Evolutionary conservation across 2,113 vertebrate genomes (phyloP).

Genomic region (Naja naja): DNA sequence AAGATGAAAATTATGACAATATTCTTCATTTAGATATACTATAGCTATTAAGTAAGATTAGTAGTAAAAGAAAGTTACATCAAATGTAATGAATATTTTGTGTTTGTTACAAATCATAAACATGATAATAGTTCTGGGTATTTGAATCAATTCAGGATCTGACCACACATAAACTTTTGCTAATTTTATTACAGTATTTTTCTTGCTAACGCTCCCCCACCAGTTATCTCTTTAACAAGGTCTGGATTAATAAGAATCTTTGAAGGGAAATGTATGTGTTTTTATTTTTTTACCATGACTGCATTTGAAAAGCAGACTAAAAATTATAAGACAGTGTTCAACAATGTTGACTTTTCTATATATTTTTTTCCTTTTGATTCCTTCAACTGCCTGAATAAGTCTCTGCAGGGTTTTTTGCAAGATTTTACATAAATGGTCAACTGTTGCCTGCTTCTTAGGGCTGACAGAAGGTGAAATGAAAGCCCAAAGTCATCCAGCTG

Average conservation of each 20-base stretch:
- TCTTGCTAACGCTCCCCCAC: not conserved
- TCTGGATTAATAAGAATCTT: not conserved
- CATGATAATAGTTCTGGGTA: not conserved
- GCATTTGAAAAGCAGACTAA: not conserved
- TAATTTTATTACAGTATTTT: not conserved
- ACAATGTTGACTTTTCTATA: not conserved
- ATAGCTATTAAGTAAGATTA: not conserved
- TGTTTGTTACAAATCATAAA: not conserved
- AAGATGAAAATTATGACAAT: not conserved
- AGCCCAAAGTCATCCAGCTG: not conserved
- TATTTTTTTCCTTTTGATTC: not conserved
- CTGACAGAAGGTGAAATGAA: not conserved
- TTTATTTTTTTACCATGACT: not conserved
- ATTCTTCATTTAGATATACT: not conserved
- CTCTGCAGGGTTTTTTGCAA: not conserved
- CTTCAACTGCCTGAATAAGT: not conserved
- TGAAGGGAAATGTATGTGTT: not conserved
- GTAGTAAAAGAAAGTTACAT: not conserved
- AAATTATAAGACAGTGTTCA: not conserved
- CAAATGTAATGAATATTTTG: not conserved
- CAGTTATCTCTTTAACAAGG: not conserved
- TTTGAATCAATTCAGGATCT: not conserved
- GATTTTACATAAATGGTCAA: not conserved
- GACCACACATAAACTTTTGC: not conserved
- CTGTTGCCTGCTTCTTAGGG: not conserved